Evolutionary conservation across 2,113 vertebrate species (phyloP).

Genomic region (Eidolon helvum): DNA sequence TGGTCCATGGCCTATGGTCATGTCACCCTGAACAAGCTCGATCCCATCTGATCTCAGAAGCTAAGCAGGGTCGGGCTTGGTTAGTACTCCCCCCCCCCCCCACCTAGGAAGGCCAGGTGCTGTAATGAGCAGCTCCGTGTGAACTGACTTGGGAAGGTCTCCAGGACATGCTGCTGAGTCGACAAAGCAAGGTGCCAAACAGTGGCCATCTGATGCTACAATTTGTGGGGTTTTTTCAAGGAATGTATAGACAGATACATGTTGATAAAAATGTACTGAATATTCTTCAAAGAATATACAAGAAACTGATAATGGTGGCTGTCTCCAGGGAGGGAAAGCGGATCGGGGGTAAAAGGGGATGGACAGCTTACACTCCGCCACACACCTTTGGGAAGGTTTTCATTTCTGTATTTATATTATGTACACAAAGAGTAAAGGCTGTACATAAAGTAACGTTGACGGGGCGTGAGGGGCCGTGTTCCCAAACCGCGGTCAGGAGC

Average conservation of each 20-base stretch:
- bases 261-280: background rate
- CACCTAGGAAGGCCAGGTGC: too few relatives aligned
- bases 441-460: background rate
- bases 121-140: background rate
- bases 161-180: background rate
- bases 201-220: background rate
- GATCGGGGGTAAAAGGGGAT: background rate
- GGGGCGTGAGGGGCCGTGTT: background rate
- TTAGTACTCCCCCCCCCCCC: too few relatives aligned
- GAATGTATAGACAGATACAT: background rate
- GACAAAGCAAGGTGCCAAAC: background rate
- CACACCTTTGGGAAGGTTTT: background rate
- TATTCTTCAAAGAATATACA: background rate
- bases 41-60: too few relatives aligned
- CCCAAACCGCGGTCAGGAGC: background rate
- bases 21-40: too few relatives aligned
- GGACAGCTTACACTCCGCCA: background rate
- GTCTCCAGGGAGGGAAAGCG: background rate
- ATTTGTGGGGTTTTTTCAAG: background rate
- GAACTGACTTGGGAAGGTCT: background rate
- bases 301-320: background rate
- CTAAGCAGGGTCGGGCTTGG: too few relatives aligned
- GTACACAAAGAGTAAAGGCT: background rate
- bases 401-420: background rate
- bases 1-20: too few relatives aligned